Base-by-base conservation (phyloP, 2,113 vertebrate species). In the Corythoichthys haematopterus region DNA sequence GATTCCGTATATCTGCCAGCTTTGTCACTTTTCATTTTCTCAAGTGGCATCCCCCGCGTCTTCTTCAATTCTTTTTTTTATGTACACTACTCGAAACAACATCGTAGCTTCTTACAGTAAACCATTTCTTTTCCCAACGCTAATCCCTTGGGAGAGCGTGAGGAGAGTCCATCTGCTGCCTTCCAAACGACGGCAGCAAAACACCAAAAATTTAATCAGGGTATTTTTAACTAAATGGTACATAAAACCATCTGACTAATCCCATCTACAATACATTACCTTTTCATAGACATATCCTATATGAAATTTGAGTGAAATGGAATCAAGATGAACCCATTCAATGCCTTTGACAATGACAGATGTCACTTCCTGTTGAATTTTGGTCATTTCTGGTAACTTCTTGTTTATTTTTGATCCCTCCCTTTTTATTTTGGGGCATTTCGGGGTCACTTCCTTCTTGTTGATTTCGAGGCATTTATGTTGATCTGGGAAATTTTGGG, bases 11-110 rank as follows among this genome's bases (percentile, higher is more conserved):
- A 4, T 35, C 33, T n/a, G 40, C 20, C 3, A 4, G 46, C 36
- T 77, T 33, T 35, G 67, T 71, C 69, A 71, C 65, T 57, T 28
- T 68, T 48, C 35, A 36, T 66, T 71, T 74, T 69, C 68, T 78
- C 70, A 59, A 47, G 10, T 69, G 40, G 67, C 63, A 70, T 68
- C 68, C 55, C 65, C 62, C 20, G 5, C 14, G 16, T 62, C 53
- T 35, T 55, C 14, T 33, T 11, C 38, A 16, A 64, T 48, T 71
- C 45, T 40, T 40, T 40, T 40, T 40, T 40, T 40, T 40, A 40
- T 28, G 20, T 28, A 28, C 20, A 28, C 20, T 33, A 35, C 20
- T 63, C 8, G 51, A 53, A 53, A 20, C n/a, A 28, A 20, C 13
- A 20, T 28, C 35, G 33, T 28, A 3, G 6, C 3, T 1, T n/a